phyloP scores from a whole-genome alignment of 2,113 vertebrate species.

The Amphiprion ocellaris region DNA sequence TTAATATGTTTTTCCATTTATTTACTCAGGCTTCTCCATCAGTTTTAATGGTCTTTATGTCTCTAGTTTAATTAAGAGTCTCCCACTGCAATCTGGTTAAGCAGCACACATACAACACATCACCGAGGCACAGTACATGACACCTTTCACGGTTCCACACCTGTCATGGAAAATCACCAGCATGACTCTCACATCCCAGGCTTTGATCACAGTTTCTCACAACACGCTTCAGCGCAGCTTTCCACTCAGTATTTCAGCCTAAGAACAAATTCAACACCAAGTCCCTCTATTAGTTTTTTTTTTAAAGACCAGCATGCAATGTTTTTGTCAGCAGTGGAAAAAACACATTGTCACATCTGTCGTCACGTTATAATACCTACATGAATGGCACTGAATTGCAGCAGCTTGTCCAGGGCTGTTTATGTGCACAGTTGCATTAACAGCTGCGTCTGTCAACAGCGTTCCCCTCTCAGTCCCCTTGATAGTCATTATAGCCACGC shows the following conservation, averaged over 20 bases:
- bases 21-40: too few relatives aligned
- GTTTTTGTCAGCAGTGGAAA: constrained; percentile 9
- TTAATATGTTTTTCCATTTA: too few relatives aligned
- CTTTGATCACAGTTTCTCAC: not conserved
- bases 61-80: not conserved
- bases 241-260: not conserved
- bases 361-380: constrained; percentile 3
- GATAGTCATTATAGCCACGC: constrained; percentile 50
- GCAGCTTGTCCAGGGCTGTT: constrained; percentile 24
- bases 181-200: not conserved
- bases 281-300: not conserved
- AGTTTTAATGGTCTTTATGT: too few relatives aligned
- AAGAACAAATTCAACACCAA: not conserved
- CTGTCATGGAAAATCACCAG: constrained; percentile 14
- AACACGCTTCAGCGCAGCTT: not conserved
- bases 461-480: constrained; percentile 43
- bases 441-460: constrained; percentile 51
- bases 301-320: not conserved
- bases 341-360: not conserved
- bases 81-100: not conserved
- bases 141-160: too few relatives aligned
- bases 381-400: constrained; percentile 6
- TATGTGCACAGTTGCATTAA: constrained; percentile 52
- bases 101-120: not conserved
- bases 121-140: not conserved